Conservation (phyloP, 2,888 invertebrate genomes). For the Cotesia congregata region DNA sequence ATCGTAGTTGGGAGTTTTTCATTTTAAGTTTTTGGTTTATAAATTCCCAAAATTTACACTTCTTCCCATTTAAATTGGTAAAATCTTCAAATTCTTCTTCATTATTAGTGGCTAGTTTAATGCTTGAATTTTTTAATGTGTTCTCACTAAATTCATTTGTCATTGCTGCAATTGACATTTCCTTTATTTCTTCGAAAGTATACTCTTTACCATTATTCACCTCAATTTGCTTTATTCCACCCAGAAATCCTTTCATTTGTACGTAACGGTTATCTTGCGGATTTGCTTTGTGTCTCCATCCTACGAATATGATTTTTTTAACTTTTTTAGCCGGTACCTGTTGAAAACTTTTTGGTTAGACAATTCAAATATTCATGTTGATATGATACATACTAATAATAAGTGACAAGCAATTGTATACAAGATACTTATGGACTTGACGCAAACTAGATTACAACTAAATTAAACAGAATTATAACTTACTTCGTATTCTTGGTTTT, state of each 20-base stretch:
- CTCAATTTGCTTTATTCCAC: not conserved
- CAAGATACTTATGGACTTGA: no score
- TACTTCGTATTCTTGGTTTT: no score
- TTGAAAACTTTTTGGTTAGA: no score
- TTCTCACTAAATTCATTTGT: not conserved
- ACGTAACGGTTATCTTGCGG: not conserved
- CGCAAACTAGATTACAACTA: not conserved
- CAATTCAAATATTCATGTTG: no score
- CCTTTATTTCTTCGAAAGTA: constrained; percentile 2
- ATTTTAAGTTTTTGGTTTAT: not conserved
- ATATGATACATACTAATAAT: not conserved
- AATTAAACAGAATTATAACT: not conserved
- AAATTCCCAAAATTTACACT: no score
- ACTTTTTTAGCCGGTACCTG: not conserved
- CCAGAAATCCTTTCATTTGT: not conserved
- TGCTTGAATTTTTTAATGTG: not conserved
- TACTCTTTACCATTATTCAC: not conserved
- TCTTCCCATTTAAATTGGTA: not conserved
- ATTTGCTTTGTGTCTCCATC: not conserved
- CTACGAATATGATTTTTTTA: not conserved
- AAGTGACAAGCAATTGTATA: not conserved
- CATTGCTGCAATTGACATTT: not conserved
- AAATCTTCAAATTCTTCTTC: not conserved
- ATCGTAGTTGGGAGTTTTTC: constrained; percentile 9
- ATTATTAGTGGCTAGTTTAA: not conserved